These are phyloP conservation scores for Caradrina clavipalpis DNA, from an alignment of 2,888 invertebrate species.

Conservation along the genomic window DNA sequence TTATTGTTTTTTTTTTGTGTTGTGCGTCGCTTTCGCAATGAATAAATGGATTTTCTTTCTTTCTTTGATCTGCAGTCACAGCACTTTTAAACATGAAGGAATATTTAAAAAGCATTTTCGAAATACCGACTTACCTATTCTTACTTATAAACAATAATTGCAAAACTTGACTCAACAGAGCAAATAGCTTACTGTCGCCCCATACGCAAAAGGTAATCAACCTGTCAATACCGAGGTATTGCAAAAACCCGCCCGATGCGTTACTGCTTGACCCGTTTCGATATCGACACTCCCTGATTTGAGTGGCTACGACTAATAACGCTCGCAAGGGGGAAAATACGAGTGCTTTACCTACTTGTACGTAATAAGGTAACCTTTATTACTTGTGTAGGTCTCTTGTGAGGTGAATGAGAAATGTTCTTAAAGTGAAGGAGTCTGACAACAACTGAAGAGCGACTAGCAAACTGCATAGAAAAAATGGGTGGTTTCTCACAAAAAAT, in stretches of 20 bases:
- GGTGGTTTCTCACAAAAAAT: no score
- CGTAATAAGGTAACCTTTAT: conserved; percentile 25
- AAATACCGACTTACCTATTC: no score
- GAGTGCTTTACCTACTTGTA: conserved; percentile 2
- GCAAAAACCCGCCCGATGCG: conserved; percentile 45
- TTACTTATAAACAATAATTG: no score
- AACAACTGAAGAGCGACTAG: no score
- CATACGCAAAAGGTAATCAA: conserved; percentile 23
- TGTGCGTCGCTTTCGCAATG: no score
- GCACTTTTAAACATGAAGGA: no score
- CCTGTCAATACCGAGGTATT: conserved; percentile 34
- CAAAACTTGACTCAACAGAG: not conserved
- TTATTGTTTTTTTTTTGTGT: no score
- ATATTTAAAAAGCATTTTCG: no score
- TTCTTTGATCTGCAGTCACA: no score
- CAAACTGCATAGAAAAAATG: no score
- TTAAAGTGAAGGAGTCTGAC: no score
- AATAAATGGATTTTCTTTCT: no score
- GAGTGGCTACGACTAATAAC: conserved; percentile 48
- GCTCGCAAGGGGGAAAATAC: conserved; percentile 11
- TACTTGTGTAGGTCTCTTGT: not conserved
- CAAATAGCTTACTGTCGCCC: not conserved
- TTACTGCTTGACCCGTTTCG: conserved; percentile 55
- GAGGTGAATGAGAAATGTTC: not conserved
- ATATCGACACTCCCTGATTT: conserved; percentile 46